These are phyloP conservation scores for Hybognathus amarus DNA, from an alignment of 2,797 vertebrate species.

Conservation along the genomic window DNA sequence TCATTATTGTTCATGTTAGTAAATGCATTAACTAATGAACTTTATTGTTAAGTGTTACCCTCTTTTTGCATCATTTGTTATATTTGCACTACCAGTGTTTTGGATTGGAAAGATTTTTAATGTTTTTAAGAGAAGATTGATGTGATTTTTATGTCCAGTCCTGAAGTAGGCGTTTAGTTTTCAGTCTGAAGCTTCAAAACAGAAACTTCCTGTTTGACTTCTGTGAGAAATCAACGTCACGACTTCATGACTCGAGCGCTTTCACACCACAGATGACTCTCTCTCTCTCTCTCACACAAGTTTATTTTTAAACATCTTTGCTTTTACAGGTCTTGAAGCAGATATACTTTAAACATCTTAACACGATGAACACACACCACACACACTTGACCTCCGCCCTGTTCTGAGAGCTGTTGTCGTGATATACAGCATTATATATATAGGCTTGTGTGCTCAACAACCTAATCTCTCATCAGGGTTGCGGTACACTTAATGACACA, in stretches of 20 bases:
- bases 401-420: neutral
- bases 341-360: neutral
- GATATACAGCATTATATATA: neutral
- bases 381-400: too few species aligned
- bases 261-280: neutral
- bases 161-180: neutral
- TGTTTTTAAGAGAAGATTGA: too few species aligned
- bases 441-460: neutral
- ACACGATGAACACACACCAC: neutral
- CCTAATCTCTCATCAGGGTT: neutral
- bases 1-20: too few species aligned
- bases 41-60: too few species aligned
- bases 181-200: neutral
- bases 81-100: too few species aligned
- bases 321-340: constrained; percentile 6
- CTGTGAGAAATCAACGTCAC: constrained; percentile 1
- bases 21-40: too few species aligned
- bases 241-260: constrained; percentile 31
- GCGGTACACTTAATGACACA: neutral
- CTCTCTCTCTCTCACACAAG: neutral
- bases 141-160: too few species aligned
- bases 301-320: constrained; percentile 5
- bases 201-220: constrained; percentile 35
- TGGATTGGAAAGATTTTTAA: too few species aligned
- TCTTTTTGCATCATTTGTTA: too few species aligned